Percentiles rank a stretch among this genome's conserved stretches.
Evolutionary conservation across 2,113 vertebrate species (phyloP).

Genomic region (Menura novaehollandiae): DNA sequence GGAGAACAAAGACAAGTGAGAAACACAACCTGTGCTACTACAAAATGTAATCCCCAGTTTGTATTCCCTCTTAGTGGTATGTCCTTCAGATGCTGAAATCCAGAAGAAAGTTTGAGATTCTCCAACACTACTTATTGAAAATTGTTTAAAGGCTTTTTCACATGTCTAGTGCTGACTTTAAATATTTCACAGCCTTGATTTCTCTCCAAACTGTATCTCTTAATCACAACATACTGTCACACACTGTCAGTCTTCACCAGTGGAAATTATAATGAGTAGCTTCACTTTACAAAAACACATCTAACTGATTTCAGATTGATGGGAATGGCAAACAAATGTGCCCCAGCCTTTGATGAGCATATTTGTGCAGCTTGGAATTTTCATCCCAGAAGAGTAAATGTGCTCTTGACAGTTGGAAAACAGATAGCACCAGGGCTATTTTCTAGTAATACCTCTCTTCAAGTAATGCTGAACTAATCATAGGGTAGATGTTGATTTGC

Average conservation of each 20-base stretch:
- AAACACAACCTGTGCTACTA: background rate
- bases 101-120: background rate
- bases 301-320: slow-evolving; percentile 42
- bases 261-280: slow-evolving; percentile 48
- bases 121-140: background rate
- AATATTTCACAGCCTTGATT: slow-evolving; percentile 30
- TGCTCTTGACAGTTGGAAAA: background rate
- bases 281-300: slow-evolving; percentile 45
- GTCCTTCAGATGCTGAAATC: background rate
- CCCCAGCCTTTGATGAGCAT: slow-evolving; percentile 19
- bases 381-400: background rate
- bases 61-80: background rate
- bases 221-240: slow-evolving; percentile 60
- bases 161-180: background rate
- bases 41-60: background rate
- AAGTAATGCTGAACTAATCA: background rate
- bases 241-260: slow-evolving; percentile 32
- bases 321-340: slow-evolving; percentile 30
- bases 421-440: background rate
- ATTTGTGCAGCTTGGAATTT: slow-evolving; percentile 21
- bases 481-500: background rate
- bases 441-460: background rate
- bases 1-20: background rate
- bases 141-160: background rate
- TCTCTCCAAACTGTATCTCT: background rate